phyloP scores from a whole-genome alignment of 2,888 invertebrate species.

The Xestia rhomboidea region DNA sequence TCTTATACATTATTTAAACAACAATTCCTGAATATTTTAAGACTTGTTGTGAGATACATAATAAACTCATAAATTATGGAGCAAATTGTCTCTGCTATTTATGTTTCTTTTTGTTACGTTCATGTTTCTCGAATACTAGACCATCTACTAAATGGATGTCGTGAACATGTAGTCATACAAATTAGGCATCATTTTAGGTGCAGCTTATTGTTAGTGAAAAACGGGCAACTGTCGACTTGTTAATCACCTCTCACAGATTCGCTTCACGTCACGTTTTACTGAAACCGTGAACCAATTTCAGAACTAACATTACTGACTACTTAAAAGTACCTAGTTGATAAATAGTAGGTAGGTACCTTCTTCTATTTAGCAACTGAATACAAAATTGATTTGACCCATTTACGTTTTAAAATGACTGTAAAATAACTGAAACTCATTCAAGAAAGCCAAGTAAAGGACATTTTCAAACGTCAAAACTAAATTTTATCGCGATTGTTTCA shows the following conservation, averaged over 20 bases:
- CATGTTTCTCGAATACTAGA: neutral
- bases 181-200: neutral
- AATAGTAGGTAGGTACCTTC: neutral
- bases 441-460: neutral
- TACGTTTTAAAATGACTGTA: conserved; percentile 20
- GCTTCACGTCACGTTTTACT: conserved; percentile 29
- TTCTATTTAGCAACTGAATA: conserved; percentile 11
- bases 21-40: neutral
- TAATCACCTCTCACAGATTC: conserved; percentile 43
- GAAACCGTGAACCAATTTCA: conserved; percentile 42
- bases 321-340: neutral
- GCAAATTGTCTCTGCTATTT: neutral
- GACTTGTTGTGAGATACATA: neutral
- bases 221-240: neutral
- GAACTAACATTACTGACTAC: conserved; percentile 19
- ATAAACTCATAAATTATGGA: neutral
- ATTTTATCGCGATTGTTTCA: conserved; percentile 5
- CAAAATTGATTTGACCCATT: conserved; percentile 61
- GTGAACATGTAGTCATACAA: neutral
- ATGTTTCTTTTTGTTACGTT: neutral
- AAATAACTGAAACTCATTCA: conserved; percentile 10
- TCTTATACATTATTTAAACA: neutral
- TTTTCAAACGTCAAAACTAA: neutral
- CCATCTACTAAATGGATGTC: neutral
- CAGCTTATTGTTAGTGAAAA: neutral